Evolutionary conservation across 2,113 vertebrate genomes (phyloP), one percentile per base, ranked within the genome.

Genomic region (Morone saxatilis): DNA sequence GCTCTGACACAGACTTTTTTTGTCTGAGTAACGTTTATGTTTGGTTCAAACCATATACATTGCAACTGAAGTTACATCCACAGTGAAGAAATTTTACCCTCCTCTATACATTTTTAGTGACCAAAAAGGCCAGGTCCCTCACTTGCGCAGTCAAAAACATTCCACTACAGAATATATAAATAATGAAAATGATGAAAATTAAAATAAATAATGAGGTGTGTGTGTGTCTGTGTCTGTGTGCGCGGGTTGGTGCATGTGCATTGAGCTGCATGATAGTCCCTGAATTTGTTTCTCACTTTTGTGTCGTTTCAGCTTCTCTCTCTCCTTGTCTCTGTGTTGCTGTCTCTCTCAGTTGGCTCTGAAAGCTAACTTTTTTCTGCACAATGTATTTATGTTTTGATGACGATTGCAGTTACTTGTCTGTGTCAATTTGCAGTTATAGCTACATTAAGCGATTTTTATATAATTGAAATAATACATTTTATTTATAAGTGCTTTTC

Each of bases 261-360:
- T 54, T 57, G 6, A 53, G 25, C 8, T 79, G 85, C 56, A 59
- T 73, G 80, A 7, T n/a, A 9, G 31, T 85, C 48, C 45, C n/a
- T 78, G 20, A 73, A 53, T 75, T 62, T 89, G 36, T 88, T 63
- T 71, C 68, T 80, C 19, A 66, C 72, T 60, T 53, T 72, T 78
- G 41, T 88, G 60, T 92, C 80, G 78, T 88, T 77, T 71, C 62
- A 89, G 67, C 77, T 40, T 69, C 66, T 76, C 40, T 73, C 57
- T 62, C 54, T 85, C 72, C 6, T 6, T 74, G 47, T 71, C 41
- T 84, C 41, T 90, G 36, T 84, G 20, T 66, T 77, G 72, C 38
- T 67, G 41, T 85, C 50, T 77, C 13, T 57, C 40, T 70, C 57
- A 48, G 3, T 61, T 4, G 1, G 13, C 36, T 78, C 53, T 71